A percentile compares a stretch with the other conserved stretches of the same genome.
These are phyloP conservation scores for Agelas oroides DNA, from an alignment of 37 sponge, comb jelly and placozoan species.

Conservation along the genomic window DNA sequence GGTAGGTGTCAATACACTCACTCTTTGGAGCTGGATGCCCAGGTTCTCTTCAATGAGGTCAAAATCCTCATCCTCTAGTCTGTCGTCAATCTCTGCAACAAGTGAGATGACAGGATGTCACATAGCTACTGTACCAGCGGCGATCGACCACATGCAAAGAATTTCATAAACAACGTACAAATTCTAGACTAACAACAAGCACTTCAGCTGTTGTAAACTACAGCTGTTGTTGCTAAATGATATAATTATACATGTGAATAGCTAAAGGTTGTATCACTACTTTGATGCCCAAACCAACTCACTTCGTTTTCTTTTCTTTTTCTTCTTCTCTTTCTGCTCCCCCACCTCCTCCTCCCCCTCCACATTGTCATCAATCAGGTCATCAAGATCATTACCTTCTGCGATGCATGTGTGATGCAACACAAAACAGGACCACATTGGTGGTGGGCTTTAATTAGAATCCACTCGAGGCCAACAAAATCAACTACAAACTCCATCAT, in stretches of 20 bases:
- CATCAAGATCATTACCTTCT: slow-evolving; percentile 7
- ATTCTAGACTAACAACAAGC: no score
- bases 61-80: slow-evolving; percentile 68
- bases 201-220: no score
- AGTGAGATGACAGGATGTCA: no score
- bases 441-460: slow-evolving; percentile 45
- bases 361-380: slow-evolving; percentile 52
- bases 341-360: slow-evolving; percentile 44
- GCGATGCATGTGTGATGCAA: background rate
- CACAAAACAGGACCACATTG: background rate
- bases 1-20: slow-evolving; percentile 9
- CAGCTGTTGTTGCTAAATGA: no score
- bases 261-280: no score
- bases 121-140: background rate
- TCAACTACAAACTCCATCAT: no score
- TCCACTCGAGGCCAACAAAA: background rate
- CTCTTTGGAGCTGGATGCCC: slow-evolving; percentile 55
- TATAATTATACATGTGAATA: no score
- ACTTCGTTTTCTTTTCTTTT: slow-evolving; percentile 20
- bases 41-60: slow-evolving; percentile 69
- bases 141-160: background rate
- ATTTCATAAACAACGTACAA: background rate
- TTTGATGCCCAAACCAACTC: no score
- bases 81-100: slow-evolving; percentile 30
- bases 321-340: slow-evolving; percentile 26